Base-by-base conservation (phyloP, 2,113 vertebrate species). In the Thymallus thymallus region DNA sequence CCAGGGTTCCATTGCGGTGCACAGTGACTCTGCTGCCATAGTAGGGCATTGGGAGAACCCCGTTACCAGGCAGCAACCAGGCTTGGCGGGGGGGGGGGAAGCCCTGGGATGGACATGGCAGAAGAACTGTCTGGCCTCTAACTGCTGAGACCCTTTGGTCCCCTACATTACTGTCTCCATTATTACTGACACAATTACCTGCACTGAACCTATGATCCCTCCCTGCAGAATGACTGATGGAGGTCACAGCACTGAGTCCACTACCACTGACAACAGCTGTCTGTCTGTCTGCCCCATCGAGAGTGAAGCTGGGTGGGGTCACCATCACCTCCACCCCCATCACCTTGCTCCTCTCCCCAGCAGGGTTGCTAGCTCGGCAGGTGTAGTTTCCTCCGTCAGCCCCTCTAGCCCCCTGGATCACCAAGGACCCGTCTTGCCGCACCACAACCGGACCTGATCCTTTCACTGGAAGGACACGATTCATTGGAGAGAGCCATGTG, bases 321-420 rank as follows among this genome's bases (percentile, higher is more conserved):
- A 91, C 82, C 0, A 90, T 81, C 35, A 98, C 92, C 0, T 93
- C 91, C 14, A 99, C 79, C 77, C 90, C 88, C 13, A 98, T 84
- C 0, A 90, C 74, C 62, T 92, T 95, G 29, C 87, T 85, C 71
- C 89, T 94, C 74, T 92, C 93, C 7, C 96, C 96, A 0, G 86
- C 95, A 0, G 86, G 79, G 83, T 94, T 96, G 5, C 90, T 85
- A 0, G 88, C 95, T 35, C 87, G 74, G 0, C 97, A 99, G 0
- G 96, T 98, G 71, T 98, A 99, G 84, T 97, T 97, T 55, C 97
- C 97, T 0, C 86, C 89, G 84, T 98, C 96, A 0, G 90, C 88
- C 26, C 92, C 93, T 85, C 95, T 95, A 0, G 91, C 89, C 9
- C 91, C 87, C n/a, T 93, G 94, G 14, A 99, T 93, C 35, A 94